These are phyloP conservation scores for Pampusana beccarii DNA, from an alignment of 2,113 vertebrate genomes.

Conservation along the genomic window DNA sequence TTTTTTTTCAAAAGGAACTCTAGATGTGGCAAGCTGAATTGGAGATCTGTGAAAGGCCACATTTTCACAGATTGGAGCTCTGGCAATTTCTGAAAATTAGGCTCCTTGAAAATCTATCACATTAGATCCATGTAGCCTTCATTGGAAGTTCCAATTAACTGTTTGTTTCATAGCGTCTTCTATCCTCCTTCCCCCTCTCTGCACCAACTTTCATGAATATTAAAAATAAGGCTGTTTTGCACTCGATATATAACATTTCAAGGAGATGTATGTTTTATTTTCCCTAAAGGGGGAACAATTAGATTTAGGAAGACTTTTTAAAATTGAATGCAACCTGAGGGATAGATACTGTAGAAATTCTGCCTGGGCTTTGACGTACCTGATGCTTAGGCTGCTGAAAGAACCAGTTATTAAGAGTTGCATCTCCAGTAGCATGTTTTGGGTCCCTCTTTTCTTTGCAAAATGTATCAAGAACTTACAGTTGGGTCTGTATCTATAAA, in stretches of 20 bases:
- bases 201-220: background rate
- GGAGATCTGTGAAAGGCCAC: constrained; percentile 52
- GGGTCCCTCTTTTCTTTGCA: background rate
- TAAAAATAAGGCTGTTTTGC: background rate
- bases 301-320: background rate
- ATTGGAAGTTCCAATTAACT: constrained; percentile 14
- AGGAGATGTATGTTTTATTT: background rate
- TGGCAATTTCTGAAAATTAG: constrained; percentile 64
- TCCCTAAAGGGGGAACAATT: background rate
- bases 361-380: background rate
- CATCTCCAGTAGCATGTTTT: background rate
- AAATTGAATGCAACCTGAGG: background rate
- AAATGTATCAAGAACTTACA: rapidly evolving
- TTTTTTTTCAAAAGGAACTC: background rate
- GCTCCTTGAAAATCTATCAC: constrained; percentile 34
- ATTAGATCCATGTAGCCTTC: background rate
- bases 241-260: background rate
- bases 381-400: background rate
- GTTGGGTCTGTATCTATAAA: background rate
- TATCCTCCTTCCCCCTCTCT: background rate
- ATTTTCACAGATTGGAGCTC: constrained; percentile 44
- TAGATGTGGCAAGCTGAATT: constrained; percentile 25
- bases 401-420: background rate
- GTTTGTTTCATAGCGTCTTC: constrained; percentile 30
- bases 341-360: background rate